Conservation (phyloP, 2,113 vertebrate species). For the Recurvirostra avosetta region DNA sequence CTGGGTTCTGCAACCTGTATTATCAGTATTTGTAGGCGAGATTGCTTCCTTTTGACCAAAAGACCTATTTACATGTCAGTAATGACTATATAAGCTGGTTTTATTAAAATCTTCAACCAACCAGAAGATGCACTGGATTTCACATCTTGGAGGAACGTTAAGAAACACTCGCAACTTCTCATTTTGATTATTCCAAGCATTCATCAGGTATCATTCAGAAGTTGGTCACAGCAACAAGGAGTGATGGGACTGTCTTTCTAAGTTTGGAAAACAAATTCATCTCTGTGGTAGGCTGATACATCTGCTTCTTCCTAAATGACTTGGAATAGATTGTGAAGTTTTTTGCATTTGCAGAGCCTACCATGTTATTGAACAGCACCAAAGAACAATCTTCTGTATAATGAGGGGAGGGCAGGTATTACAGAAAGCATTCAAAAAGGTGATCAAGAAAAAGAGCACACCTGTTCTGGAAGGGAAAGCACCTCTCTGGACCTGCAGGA, state of each 20-base stretch:
- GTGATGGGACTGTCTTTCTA: neutral
- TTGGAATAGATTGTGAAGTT: conserved; percentile 51
- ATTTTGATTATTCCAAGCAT: neutral
- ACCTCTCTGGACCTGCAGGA: conserved; percentile 17
- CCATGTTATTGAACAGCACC: conserved; percentile 46
- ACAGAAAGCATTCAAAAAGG: conserved; percentile 18
- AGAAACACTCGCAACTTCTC: neutral
- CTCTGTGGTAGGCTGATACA: conserved; percentile 17
- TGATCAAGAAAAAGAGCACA: conserved; percentile 18
- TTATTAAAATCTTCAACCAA: neutral
- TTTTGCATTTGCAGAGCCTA: conserved; percentile 60
- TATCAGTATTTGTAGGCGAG: neutral
- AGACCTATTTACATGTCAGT: neutral
- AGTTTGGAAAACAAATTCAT: neutral
- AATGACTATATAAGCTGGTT: neutral
- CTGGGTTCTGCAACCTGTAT: neutral
- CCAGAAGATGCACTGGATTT: neutral
- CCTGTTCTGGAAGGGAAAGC: neutral
- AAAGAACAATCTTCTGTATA: conserved; percentile 19
- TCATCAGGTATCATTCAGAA: neutral
- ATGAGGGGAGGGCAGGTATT: conserved; percentile 50
- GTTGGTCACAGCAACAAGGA: neutral
- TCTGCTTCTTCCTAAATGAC: conserved; percentile 11
- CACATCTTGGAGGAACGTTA: neutral
- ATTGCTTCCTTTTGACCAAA: neutral